Evolutionary conservation across 2,888 invertebrate species (phyloP).

Genomic region (Melieria crassipennis): DNA sequence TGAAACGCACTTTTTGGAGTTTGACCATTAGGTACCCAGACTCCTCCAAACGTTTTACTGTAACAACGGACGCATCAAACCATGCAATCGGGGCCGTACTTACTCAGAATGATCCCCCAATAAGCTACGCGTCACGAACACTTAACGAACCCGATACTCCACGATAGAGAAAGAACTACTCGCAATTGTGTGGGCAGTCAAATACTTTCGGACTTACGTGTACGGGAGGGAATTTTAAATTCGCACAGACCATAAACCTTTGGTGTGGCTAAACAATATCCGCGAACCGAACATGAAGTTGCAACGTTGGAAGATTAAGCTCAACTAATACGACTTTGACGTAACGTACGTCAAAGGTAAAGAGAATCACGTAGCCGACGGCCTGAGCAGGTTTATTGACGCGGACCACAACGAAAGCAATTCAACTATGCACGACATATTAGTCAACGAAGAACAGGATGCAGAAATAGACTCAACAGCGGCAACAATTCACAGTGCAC

Average conservation of each 20-base stretch:
- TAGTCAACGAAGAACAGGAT: background rate
- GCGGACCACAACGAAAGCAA: no score
- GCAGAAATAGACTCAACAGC: background rate
- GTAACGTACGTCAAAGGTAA: no score
- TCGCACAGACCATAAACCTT: background rate
- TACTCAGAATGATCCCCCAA: no score
- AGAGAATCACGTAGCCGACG: no score
- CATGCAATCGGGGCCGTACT: no score
- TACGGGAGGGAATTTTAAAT: constrained; percentile 42
- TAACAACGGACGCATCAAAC: no score
- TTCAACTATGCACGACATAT: no score
- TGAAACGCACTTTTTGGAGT: no score
- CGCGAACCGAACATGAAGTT: constrained; percentile 6
- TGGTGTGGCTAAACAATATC: constrained; percentile 1
- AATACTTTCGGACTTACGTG: constrained; percentile 45
- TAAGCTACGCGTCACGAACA: no score
- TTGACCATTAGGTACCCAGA: no score
- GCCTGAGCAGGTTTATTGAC: no score
- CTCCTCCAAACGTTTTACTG: no score
- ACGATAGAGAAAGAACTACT: constrained; percentile 44
- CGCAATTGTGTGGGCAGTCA: constrained; percentile 37
- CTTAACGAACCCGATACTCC: constrained; percentile 33
- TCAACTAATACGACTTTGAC: background rate
- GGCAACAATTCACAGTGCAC: background rate
- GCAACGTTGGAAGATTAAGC: constrained; percentile 3